These are phyloP conservation scores for Spodoptera picta DNA, from an alignment of 2,888 invertebrate species.

Conservation along the genomic window DNA sequence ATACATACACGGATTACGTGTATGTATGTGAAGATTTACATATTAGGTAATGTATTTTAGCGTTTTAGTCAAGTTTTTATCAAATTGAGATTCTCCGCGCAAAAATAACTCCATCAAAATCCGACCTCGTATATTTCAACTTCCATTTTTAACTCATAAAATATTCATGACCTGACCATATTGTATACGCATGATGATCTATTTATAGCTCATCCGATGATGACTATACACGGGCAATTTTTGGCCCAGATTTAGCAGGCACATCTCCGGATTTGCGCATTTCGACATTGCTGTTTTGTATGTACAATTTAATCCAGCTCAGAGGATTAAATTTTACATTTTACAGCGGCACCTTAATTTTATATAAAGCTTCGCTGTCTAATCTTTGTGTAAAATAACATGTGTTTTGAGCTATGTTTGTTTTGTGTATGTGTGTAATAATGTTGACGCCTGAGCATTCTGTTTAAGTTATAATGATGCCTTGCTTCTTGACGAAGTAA, in stretches of 20 bases:
- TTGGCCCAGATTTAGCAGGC: constrained; percentile 31
- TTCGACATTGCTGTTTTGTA: constrained; percentile 47
- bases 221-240: constrained; percentile 15
- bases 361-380: constrained; percentile 40
- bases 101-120: no score
- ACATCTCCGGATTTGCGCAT: constrained; percentile 42
- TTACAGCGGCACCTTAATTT: constrained; percentile 38
- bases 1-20: no score
- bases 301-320: constrained; percentile 50
- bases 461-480: no score
- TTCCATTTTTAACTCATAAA: background rate
- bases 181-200: no score
- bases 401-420: constrained; percentile 25
- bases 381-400: constrained; percentile 36
- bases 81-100: no score
- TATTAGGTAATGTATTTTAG: no score
- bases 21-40: no score
- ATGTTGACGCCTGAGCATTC: constrained; percentile 2
- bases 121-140: no score
- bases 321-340: constrained; percentile 51
- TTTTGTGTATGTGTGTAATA: constrained; percentile 18
- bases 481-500: no score
- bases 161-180: no score
- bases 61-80: no score
- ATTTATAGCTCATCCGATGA: background rate